Evolutionary conservation across 92 coral and sea anemone genomes (phyloP).

Genomic region (Actinernus sp.): DNA sequence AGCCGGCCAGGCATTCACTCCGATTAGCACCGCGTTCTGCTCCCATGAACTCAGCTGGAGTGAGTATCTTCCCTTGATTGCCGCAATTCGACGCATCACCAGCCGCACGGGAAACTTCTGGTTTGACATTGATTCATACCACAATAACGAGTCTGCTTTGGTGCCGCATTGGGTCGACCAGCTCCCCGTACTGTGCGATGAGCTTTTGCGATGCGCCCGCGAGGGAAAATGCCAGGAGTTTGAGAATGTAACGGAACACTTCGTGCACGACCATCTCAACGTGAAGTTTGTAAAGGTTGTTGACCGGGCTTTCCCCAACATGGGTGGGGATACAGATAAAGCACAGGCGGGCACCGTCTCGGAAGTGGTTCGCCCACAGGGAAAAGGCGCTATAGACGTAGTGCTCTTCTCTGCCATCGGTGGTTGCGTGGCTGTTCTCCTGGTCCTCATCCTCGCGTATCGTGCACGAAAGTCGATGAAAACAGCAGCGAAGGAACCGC

Average conservation of each 20-base stretch:
- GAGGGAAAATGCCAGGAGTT: constrained; percentile 28
- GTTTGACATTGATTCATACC: constrained; percentile 21
- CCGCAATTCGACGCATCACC: constrained; percentile 42
- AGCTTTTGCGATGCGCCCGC: constrained; percentile 41
- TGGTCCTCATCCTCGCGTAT: background rate
- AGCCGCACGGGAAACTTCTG: constrained; percentile 49
- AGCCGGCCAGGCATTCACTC: constrained; percentile 51
- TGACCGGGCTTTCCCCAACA: constrained; percentile 42
- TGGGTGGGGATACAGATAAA: constrained; percentile 31
- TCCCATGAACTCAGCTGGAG: constrained; percentile 47
- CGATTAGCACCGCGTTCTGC: constrained; percentile 42
- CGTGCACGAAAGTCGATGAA: constrained; percentile 9
- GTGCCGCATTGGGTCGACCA: constrained; percentile 37
- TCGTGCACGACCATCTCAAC: constrained; percentile 44
- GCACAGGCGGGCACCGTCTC: constrained; percentile 27
- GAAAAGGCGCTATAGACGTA: background rate
- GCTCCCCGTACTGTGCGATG: constrained; percentile 37
- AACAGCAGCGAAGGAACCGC: constrained; percentile 5
- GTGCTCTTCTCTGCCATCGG: constrained; percentile 22
- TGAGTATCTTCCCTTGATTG: constrained; percentile 41
- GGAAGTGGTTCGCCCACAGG: constrained; percentile 24
- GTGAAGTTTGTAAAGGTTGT: constrained; percentile 23
- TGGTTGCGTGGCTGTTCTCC: constrained; percentile 4
- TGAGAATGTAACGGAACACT: constrained; percentile 23
- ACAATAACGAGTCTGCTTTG: constrained; percentile 26